These are phyloP conservation scores for Hermaeophaga mercurialis DNA, from an alignment of 2,888 invertebrate species.

Conservation along the genomic window DNA sequence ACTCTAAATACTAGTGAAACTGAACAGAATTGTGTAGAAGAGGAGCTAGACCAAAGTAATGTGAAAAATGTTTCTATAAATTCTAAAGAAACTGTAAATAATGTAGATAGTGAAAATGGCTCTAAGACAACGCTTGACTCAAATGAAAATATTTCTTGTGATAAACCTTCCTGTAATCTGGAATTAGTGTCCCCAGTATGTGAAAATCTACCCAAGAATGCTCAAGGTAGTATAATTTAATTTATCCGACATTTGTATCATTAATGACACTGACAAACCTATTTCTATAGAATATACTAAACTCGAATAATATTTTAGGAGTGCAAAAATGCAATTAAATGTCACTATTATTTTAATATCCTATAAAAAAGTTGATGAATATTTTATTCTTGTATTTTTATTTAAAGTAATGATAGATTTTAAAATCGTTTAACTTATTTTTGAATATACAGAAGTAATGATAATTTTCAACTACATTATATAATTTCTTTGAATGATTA, in stretches of 20 bases:
- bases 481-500: too few relatives aligned
- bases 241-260: too few relatives aligned
- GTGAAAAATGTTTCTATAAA: constrained; percentile 34
- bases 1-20: constrained; percentile 30
- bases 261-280: too few relatives aligned
- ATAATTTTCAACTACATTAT: too few relatives aligned
- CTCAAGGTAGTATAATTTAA: too few relatives aligned
- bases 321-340: too few relatives aligned
- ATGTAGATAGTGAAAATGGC: constrained; percentile 40
- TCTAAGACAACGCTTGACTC: constrained; percentile 42
- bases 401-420: too few relatives aligned
- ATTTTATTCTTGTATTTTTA: background rate
- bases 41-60: constrained; percentile 37
- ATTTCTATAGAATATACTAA: too few relatives aligned
- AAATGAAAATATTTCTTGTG: constrained; percentile 45
- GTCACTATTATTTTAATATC: too few relatives aligned
- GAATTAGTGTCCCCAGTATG: constrained; percentile 2
- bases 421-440: too few relatives aligned
- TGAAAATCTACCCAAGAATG: constrained; percentile 21
- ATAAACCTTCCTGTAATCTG: constrained; percentile 33
- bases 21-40: constrained; percentile 25
- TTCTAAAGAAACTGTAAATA: constrained; percentile 38
- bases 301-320: too few relatives aligned
- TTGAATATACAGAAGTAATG: too few relatives aligned
- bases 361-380: background rate